phyloP scores from a whole-genome alignment of 2,888 invertebrate genomes.

The Oscheius sp. region DNA sequence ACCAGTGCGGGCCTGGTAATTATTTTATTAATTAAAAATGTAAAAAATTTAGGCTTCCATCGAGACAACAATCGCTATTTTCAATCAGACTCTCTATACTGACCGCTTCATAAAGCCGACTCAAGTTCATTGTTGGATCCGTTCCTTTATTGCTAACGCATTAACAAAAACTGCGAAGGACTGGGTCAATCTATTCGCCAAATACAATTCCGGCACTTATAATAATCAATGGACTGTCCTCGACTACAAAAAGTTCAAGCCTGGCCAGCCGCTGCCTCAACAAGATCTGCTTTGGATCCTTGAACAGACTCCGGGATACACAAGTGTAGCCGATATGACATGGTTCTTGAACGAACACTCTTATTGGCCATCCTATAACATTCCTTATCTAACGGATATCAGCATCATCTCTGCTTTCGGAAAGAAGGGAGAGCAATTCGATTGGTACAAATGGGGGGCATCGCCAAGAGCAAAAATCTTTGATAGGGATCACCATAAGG shows the following conservation, averaged over 20 bases:
- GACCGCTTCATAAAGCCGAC: slow-evolving; percentile 78
- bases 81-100: slow-evolving; percentile 78
- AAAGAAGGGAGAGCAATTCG: slow-evolving; percentile 70
- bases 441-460: slow-evolving; percentile 77
- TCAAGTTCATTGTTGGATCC: slow-evolving; percentile 77
- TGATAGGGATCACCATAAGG: slow-evolving; percentile 75
- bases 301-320: slow-evolving; percentile 78
- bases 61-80: slow-evolving; percentile 83
- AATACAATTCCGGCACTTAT: slow-evolving; percentile 84
- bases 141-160: slow-evolving; percentile 84
- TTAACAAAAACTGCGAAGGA: slow-evolving; percentile 75
- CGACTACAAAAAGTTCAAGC: slow-evolving; percentile 78
- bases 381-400: slow-evolving; percentile 77
- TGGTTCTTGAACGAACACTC: slow-evolving; percentile 72
- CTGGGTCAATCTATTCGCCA: slow-evolving; percentile 73
- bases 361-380: slow-evolving; percentile 82
- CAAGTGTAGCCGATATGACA: slow-evolving; percentile 62
- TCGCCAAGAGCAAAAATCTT: slow-evolving; percentile 71
- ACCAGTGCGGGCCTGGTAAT: slow-evolving; percentile 65
- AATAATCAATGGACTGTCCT: slow-evolving; percentile 78
- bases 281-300: slow-evolving; percentile 78
- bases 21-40: background rate
- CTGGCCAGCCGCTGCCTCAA: slow-evolving; percentile 70
- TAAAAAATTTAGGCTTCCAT: slow-evolving; percentile 74
- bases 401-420: slow-evolving; percentile 77